Base-by-base conservation (phyloP, 2,888 invertebrate genomes). In the Mactromeris polynyma region DNA sequence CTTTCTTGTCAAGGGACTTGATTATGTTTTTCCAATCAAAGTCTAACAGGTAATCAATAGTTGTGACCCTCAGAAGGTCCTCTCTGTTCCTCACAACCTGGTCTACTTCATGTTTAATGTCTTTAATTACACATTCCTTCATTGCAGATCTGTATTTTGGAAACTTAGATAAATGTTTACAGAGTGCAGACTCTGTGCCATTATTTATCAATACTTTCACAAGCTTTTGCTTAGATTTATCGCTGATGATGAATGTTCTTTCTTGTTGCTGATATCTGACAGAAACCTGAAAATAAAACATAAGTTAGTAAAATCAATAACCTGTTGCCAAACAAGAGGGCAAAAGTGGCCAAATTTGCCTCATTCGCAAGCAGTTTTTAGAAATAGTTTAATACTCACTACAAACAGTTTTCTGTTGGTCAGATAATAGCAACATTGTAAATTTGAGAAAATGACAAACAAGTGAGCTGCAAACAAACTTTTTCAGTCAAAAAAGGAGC, bases 11-110 rank as follows among this genome's bases (percentile, higher is more conserved):
- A 31, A 85, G 36, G 19, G 46, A 42, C 54, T 81, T 19, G 73
- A 6, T 42, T 85, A 78, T 51, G 69, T 69, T 78, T 84, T 58
- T n/a, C 82, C 85, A 88, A 51, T 85, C 73, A 85, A 88, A 85
- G 40, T 73, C 33, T 54, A 81, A 80, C 51, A 85, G 31, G 58
- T 81, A 81, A n/a, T 87, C 58, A 40, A 58, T 33, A 86, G 38
- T 81, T 79, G n/a, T 88, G 51, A 69, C 54, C 64, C 80, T 84
- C 46, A 73, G 80, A 51, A n/a, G 17, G 14, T 9, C 54, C 58
- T 54, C 69, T 69, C 38, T 54, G 42, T 36, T 83, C 26, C 77
- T 83, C 58, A 31, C 51, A 42, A 80, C 40, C 19, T 54, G 9
- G 9, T 40, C 31, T 21, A 81, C 81, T 80, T 85, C 81, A 64